Evolutionary conservation across 1,140 invertebrate species (phyloP).

Genomic region (Drosophila miranda): DNA sequence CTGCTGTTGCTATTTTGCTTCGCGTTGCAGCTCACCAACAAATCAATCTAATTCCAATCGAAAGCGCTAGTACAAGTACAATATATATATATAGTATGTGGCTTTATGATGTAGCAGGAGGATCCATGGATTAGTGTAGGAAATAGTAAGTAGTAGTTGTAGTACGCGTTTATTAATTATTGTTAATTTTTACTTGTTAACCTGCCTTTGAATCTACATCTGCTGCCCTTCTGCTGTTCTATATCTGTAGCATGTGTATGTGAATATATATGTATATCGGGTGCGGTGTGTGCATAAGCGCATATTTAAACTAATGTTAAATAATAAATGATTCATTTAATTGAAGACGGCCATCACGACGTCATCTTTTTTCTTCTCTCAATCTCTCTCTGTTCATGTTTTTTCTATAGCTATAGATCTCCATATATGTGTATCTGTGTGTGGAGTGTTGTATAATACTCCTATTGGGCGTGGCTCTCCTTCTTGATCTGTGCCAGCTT

Average conservation of each 20-base stretch:
- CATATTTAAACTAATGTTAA: conserved; percentile 61
- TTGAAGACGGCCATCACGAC: conserved; percentile 24
- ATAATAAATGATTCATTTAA: conserved; percentile 64
- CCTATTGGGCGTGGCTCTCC: conserved; percentile 71
- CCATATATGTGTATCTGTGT: conserved; percentile 1
- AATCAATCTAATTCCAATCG: conserved; percentile 41
- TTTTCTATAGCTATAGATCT: conserved; percentile 12
- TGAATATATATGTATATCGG: conserved; percentile 55
- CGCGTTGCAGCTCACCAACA: conserved; percentile 19
- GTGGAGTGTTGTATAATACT: background rate
- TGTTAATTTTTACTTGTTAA: conserved; percentile 66
- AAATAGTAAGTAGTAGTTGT: conserved; percentile 33
- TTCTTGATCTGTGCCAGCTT: conserved; percentile 80
- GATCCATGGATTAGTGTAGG: too few relatives aligned
- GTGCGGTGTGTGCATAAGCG: conserved; percentile 43
- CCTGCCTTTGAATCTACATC: conserved; percentile 49
- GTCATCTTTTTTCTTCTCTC: conserved; percentile 4
- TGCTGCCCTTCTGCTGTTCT: conserved; percentile 46
- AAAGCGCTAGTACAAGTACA: conserved; percentile 56
- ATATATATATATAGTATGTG: conserved; percentile 5
- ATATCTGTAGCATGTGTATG: conserved; percentile 11
- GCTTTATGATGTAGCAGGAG: too few relatives aligned
- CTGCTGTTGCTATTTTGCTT: conserved; percentile 15
- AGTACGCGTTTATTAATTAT: conserved; percentile 64
- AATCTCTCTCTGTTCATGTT: conserved; percentile 8